Evolutionary conservation across 2,797 vertebrate genomes (phyloP).

Genomic region (Graptemys geographica): DNA sequence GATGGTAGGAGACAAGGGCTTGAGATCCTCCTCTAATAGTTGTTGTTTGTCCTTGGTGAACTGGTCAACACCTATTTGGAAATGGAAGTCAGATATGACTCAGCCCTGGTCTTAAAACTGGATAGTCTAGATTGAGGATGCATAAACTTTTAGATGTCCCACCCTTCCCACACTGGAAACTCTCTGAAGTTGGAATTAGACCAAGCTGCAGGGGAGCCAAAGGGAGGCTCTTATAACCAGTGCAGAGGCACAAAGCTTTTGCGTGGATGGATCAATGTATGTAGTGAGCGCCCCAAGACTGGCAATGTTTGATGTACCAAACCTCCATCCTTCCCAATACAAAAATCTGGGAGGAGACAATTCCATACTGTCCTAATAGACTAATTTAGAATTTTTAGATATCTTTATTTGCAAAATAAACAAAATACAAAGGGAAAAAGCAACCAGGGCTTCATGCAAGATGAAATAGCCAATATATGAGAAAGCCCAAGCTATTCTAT

Average conservation of each 20-base stretch:
- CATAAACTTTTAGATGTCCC: background rate
- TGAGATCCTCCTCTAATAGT: background rate
- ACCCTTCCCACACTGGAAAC: background rate
- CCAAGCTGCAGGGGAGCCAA: background rate
- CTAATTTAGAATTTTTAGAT: background rate
- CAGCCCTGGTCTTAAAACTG: background rate
- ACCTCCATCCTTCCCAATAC: background rate
- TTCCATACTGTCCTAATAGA: background rate
- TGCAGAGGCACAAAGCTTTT: background rate
- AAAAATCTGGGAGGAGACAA: background rate
- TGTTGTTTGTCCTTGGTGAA: background rate
- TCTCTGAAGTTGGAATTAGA: background rate
- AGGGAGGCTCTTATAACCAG: background rate
- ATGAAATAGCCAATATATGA: background rate
- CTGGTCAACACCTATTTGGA: background rate
- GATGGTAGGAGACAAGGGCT: background rate
- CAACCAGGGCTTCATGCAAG: background rate
- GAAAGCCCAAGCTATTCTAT: background rate
- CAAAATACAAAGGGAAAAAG: rapidly evolving
- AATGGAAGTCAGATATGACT: background rate
- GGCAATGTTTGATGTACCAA: background rate
- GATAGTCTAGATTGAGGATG: background rate
- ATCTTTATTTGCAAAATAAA: background rate
- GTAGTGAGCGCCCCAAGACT: background rate
- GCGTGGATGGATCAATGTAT: background rate